Evolutionary conservation across 2,113 vertebrate species (phyloP).

Genomic region (Baryphthengus martii): DNA sequence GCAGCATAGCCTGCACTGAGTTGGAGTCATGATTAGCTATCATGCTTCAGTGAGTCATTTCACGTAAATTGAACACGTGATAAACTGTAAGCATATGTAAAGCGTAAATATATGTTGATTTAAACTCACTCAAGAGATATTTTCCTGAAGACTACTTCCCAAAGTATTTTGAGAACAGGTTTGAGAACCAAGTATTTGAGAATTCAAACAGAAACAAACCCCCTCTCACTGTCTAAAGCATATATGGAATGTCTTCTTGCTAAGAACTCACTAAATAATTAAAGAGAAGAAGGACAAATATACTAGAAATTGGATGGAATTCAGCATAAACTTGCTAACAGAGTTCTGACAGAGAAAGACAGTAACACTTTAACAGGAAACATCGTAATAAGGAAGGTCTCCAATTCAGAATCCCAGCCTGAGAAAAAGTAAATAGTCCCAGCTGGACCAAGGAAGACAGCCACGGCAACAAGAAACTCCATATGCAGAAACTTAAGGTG

Average conservation of each 20-base stretch:
- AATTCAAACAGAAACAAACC: not conserved
- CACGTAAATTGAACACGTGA: not conserved
- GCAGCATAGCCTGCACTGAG: accelerated
- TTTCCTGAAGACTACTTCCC: not conserved
- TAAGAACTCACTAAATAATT: not conserved
- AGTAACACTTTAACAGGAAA: not conserved
- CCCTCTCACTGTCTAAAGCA: not conserved
- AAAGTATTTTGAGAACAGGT: not conserved
- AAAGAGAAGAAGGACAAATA: not conserved
- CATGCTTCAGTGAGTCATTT: not conserved
- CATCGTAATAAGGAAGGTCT: not conserved
- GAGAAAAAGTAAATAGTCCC: slow-evolving; percentile 7
- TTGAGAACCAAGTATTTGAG: not conserved
- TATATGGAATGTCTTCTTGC: not conserved
- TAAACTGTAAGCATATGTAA: not conserved
- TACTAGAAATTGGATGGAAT: not conserved
- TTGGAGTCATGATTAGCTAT: not conserved
- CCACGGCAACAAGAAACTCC: not conserved
- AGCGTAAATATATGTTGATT: not conserved
- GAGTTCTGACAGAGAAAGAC: not conserved
- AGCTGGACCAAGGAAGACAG: not conserved
- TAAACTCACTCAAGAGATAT: not conserved
- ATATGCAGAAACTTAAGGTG: not conserved
- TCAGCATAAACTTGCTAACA: not conserved
- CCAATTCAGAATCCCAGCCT: not conserved